Evolutionary conservation across 2,113 vertebrate genomes (phyloP), one percentile per base, ranked within the genome.

Genomic region (Colistium nudipinnis): DNA sequence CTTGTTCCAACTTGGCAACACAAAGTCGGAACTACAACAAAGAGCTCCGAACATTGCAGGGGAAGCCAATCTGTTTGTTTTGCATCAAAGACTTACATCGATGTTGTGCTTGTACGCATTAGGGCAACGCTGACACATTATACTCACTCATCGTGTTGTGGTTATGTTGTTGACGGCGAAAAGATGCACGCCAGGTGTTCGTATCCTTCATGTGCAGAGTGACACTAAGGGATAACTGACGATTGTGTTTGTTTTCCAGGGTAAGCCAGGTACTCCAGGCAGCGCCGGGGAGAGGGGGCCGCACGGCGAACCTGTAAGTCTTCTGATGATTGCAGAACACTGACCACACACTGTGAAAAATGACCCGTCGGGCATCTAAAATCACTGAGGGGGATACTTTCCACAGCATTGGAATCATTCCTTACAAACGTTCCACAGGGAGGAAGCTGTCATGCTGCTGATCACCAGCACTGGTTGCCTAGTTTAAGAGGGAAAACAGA

Each of bases 251-350:
- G 30, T 31, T 7, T 20, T 45, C 43, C 43, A 45, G 43, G 43
- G 43, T 10, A 90, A 92, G 62, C 67, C 91, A 71, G 96, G 96
- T 59, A 61, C 75, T 55, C 82, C 93, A 0, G 96, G 97, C 76
- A 90, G 82, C 85, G 27, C 70, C 8, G 97, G 97, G 76, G 96
- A 96, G 56, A 90, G 52, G 14, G 97, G 97, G 60, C 89, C 91
- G 62, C 77, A 89, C 2, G 97, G 97, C 80, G 94, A 96, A 82
- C 90, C 93, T 78, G 97, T 98, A 92, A 95, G 96, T 96, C 62
- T 20, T 8, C 39, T 49, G 19, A 10, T 75, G 47, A 8, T 68
- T 75, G 70, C 19, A 39, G 62, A 41, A 66, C 62, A 39, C 35
- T 53, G 30, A 48, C 13, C 8, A 2, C 62, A 33, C 30, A 28